A percentile compares a stretch with the other conserved stretches of the same genome.
These are phyloP conservation scores for Cheirogaleus major DNA, from an alignment of 2,797 vertebrate genomes.

Conservation along the genomic window DNA sequence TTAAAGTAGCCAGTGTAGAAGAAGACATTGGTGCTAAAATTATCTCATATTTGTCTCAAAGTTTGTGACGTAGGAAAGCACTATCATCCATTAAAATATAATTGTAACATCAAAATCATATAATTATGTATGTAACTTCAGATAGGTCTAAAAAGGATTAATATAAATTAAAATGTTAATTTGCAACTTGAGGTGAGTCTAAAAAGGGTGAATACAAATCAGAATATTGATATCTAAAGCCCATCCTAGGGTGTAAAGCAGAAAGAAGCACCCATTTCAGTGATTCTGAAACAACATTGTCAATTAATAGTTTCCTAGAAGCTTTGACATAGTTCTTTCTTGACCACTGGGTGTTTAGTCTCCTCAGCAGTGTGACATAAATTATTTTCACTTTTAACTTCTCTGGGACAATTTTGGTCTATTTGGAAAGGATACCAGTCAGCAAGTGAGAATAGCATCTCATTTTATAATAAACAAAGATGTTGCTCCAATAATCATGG, in stretches of 20 bases:
- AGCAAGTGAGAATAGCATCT: constrained; percentile 26
- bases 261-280: neutral
- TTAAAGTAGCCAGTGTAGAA: neutral
- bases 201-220: neutral
- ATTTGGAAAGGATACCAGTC: constrained; percentile 52
- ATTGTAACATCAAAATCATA: neutral
- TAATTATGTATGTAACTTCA: neutral
- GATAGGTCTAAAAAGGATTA: neutral
- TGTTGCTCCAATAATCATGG: neutral
- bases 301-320: constrained; percentile 51
- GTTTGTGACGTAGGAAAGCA: neutral
- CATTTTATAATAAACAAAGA: constrained; percentile 71
- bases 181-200: neutral
- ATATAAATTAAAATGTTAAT: constrained; percentile 30
- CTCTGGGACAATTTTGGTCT: constrained; percentile 35
- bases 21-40: neutral
- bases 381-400: constrained; percentile 64
- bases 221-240: neutral
- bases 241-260: neutral
- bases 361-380: constrained; percentile 54
- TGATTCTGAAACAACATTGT: constrained; percentile 8
- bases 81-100: neutral
- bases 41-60: constrained; percentile 32
- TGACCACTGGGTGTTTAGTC: constrained; percentile 54
- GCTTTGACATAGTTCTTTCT: constrained; percentile 38